Conservation (phyloP, 1,140 invertebrate species). For the Drosophila punjabiensis region DNA sequence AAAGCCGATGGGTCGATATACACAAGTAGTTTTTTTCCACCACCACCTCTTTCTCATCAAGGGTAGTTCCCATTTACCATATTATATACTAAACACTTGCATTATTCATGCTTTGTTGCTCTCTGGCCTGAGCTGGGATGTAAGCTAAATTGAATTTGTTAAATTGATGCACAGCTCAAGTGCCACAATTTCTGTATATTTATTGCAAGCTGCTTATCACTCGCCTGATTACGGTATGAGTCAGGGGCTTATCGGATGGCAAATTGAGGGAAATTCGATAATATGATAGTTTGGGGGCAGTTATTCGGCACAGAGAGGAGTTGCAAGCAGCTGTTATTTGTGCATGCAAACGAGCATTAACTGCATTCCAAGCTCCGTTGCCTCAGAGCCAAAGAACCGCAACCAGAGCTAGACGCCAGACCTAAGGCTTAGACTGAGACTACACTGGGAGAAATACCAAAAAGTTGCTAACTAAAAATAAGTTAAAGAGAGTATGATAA, state of each 20-base stretch:
- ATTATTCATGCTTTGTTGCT: slow-evolving; percentile 48
- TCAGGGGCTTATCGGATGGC: slow-evolving; percentile 33
- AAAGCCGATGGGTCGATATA: slow-evolving; percentile 71
- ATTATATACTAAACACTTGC: slow-evolving; percentile 1
- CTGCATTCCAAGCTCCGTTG: slow-evolving; percentile 71
- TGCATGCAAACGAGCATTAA: slow-evolving; percentile 68
- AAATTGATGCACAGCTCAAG: slow-evolving; percentile 52
- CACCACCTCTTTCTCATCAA: background rate
- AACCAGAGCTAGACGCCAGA: slow-evolving; percentile 24
- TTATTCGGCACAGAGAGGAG: background rate
- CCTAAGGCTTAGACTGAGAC: background rate
- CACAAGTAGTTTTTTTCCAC: slow-evolving; percentile 20
- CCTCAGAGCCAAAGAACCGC: slow-evolving; percentile 69
- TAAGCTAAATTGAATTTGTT: slow-evolving; percentile 57
- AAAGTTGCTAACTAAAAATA: no score
- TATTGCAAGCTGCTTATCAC: slow-evolving; percentile 20
- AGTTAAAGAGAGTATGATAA: background rate
- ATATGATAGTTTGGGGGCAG: background rate
- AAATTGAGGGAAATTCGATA: slow-evolving; percentile 30
- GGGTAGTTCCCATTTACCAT: slow-evolving; percentile 34
- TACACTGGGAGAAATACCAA: background rate
- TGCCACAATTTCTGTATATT: slow-evolving; percentile 27
- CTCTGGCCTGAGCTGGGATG: slow-evolving; percentile 16
- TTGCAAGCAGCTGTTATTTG: slow-evolving; percentile 6
- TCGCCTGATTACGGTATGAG: slow-evolving; percentile 25